Conservation (phyloP, 37 sponge, comb jelly and placozoan genomes). For the Crambe crambe region DNA sequence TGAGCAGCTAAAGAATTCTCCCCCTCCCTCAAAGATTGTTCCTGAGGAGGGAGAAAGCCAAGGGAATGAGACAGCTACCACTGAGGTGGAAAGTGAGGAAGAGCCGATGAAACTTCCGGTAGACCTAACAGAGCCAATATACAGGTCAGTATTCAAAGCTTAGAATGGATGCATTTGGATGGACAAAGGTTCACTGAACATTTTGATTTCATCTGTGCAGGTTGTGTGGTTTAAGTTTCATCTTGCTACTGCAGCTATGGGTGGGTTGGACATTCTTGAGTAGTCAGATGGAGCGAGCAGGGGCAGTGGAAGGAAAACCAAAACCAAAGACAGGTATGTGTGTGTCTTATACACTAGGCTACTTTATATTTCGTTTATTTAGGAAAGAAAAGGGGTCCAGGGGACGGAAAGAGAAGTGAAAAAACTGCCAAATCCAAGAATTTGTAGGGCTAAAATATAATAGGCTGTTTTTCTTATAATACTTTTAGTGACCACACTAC, state of each 20-base stretch:
- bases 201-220: slow-evolving; percentile 12
- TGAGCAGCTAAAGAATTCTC: slow-evolving; percentile 1
- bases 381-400: slow-evolving; percentile 6
- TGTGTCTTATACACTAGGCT: too few species aligned
- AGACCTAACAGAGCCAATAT: slow-evolving; percentile 20
- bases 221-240: slow-evolving; percentile 43
- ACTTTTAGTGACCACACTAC: too few species aligned
- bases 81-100: background rate
- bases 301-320: background rate
- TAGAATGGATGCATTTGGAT: background rate
- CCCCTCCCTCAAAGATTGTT: background rate
- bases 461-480: too few species aligned
- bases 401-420: slow-evolving; percentile 1
- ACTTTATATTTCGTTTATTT: too few species aligned
- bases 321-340: slow-evolving; percentile 1
- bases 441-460: background rate
- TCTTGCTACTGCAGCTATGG: slow-evolving; percentile 67
- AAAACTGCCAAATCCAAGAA: slow-evolving; percentile 15
- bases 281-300: slow-evolving; percentile 39
- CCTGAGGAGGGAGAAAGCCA: background rate
- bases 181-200: background rate
- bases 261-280: slow-evolving; percentile 65
- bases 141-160: too few species aligned
- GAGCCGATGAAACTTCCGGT: background rate
- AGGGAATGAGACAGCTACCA: background rate